Evolutionary conservation across 1,140 invertebrate genomes (phyloP).

Genomic region (Anastatus disparis): DNA sequence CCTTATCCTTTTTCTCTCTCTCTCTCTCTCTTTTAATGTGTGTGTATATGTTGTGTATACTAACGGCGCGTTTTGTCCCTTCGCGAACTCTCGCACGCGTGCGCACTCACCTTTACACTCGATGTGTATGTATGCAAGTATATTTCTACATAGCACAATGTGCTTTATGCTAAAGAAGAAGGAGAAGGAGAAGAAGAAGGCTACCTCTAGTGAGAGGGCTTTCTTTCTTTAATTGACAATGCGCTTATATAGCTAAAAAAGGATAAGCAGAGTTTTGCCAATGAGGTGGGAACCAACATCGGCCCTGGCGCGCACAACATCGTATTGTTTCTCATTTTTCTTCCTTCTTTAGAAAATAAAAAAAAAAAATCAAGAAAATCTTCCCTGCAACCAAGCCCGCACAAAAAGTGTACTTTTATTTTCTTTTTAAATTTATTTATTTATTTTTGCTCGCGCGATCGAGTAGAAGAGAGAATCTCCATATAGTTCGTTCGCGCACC

Average conservation of each 20-base stretch:
- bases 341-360: no score
- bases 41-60: slow-evolving; percentile 19
- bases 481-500: no score
- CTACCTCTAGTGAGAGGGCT: not conserved
- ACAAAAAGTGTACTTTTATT: no score
- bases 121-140: no score
- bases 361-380: no score
- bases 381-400: no score
- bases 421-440: no score
- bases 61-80: slow-evolving; percentile 24
- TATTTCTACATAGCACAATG: no score
- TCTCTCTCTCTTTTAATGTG: no score
- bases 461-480: no score
- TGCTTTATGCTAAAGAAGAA: slow-evolving; percentile 53
- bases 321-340: slow-evolving; percentile 59
- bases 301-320: slow-evolving; percentile 52
- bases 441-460: no score
- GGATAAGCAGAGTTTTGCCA: not conserved
- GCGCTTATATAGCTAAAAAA: not conserved
- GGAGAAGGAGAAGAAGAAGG: no score
- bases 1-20: slow-evolving; percentile 40
- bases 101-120: not conserved
- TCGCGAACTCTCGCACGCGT: slow-evolving; percentile 17
- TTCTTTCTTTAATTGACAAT: slow-evolving; percentile 44
- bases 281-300: slow-evolving; percentile 60